Percentiles rank a stretch among this genome's conserved stretches.
Conservation (phyloP, 2,113 vertebrate species). For the Lamprologus ornatipinnis region DNA sequence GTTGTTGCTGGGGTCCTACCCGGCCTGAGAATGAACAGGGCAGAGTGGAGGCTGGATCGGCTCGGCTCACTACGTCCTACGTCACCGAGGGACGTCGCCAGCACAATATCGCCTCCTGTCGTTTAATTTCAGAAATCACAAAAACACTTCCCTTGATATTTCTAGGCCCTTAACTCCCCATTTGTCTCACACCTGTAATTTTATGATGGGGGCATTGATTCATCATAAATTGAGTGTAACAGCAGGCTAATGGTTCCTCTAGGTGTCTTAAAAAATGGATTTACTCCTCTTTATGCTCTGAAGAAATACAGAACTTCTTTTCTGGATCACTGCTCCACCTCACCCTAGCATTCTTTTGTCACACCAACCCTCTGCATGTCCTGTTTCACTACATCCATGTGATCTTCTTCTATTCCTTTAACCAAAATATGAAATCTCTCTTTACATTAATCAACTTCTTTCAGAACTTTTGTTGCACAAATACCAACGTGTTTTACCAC, state of each 20-base stretch:
- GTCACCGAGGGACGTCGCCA: background rate
- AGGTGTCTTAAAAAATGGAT: background rate
- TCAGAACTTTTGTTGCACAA: background rate
- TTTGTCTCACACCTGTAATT: background rate
- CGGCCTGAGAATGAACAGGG: constrained; percentile 63
- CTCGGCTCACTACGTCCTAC: constrained; percentile 21
- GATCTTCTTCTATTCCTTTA: background rate
- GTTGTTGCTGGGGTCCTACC: constrained; percentile 59
- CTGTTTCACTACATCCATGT: background rate
- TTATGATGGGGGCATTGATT: background rate
- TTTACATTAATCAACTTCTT: background rate
- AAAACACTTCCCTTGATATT: background rate
- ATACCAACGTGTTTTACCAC: background rate
- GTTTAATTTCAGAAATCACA: background rate
- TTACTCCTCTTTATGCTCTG: background rate
- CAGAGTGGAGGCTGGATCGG: background rate
- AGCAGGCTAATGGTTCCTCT: background rate
- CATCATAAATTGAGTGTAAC: background rate
- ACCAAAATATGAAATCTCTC: background rate
- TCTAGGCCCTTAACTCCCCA: background rate
- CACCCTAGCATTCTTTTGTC: background rate
- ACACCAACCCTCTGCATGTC: background rate
- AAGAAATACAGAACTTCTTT: background rate
- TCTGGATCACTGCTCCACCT: background rate
- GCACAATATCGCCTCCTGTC: background rate